Evolutionary conservation across 2,888 invertebrate species (phyloP), one percentile per base, ranked within the genome.

Genomic region (Celastrina argiolus): DNA sequence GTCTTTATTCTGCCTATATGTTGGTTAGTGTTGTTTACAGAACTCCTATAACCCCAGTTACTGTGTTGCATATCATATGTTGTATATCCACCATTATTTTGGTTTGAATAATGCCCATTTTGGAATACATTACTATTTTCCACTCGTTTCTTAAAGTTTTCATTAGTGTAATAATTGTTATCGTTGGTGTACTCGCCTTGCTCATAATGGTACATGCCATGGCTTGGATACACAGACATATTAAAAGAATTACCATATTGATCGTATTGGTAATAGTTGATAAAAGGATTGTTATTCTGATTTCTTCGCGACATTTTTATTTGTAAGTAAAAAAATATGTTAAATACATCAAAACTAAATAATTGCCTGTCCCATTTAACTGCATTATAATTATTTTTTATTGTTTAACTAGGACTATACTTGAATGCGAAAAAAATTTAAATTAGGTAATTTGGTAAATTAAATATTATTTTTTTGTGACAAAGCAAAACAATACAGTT

Each of bases 261-360:
- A 16, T 16, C 42, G 42, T 16, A 2, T 16, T 42, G 45, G 45
- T 18, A 45, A 10, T 18, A 18, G 18, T 45, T 58, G 31, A 16
- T 16, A 28, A 7, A n/a, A 7, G 18, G 5, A 34, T 58, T 18
- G 59, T 36, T 34, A 18, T 59, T 16, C 2, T 59, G n/a, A 34
- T 59, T 59, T 59, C 18, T 59, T 59, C 59, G 31, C 4, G 59
- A 59, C 59, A 59, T 59, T 18, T 34, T n/a, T 2, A 26, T 41
- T 8, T 7, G 5, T 31, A 31, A 0, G 4, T 31, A 31, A 31
- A 31, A 31, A 31, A 1, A 7, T 5, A 7, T 31, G 7, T 7
- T 6, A 31, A 31, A 31, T 31, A 31, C 7, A 6, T 7, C 7
- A 6, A 31, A 31, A 31, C 31, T 31, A 31, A 31, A 31, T 31